Evolutionary conservation across 2,888 invertebrate species (phyloP).

Genomic region (Melanotus villosus): DNA sequence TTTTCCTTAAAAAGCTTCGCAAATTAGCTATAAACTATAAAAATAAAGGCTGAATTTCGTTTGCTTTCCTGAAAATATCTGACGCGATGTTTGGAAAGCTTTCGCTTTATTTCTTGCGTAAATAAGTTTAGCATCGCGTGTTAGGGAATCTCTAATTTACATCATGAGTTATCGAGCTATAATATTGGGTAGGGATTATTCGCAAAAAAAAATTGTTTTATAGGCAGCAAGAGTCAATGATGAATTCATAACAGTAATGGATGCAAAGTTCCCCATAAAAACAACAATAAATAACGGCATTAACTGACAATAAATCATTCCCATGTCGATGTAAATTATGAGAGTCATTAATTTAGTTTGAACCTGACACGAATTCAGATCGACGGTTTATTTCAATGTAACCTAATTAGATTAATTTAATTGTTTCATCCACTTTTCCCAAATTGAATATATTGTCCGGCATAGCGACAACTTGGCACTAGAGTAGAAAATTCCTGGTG

Average conservation of each 20-base stretch:
- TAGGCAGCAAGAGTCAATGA: constrained; percentile 18
- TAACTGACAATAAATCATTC: constrained; percentile 40
- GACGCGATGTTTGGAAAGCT: too few species aligned
- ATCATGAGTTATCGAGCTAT: background rate
- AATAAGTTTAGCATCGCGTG: too few species aligned
- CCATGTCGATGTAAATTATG: constrained; percentile 41
- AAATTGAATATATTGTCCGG: background rate
- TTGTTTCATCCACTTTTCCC: constrained; percentile 15
- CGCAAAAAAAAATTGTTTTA: constrained; percentile 9
- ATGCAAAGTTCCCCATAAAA: constrained; percentile 25
- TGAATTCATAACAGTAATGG: constrained; percentile 29
- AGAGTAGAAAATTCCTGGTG: background rate
- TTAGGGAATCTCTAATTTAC: background rate
- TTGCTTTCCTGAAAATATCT: too few species aligned
- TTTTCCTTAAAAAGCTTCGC: too few species aligned
- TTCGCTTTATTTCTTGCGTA: too few species aligned
- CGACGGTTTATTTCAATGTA: constrained; percentile 35
- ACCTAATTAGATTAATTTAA: constrained; percentile 36
- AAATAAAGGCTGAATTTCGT: too few species aligned
- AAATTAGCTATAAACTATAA: too few species aligned
- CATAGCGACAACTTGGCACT: background rate
- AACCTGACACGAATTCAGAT: constrained; percentile 37
- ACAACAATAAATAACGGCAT: constrained; percentile 41
- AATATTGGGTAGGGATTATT: background rate
- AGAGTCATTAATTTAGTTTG: constrained; percentile 42